phyloP scores from a whole-genome alignment of 2,113 vertebrate genomes.

The Corydoras sp. region DNA sequence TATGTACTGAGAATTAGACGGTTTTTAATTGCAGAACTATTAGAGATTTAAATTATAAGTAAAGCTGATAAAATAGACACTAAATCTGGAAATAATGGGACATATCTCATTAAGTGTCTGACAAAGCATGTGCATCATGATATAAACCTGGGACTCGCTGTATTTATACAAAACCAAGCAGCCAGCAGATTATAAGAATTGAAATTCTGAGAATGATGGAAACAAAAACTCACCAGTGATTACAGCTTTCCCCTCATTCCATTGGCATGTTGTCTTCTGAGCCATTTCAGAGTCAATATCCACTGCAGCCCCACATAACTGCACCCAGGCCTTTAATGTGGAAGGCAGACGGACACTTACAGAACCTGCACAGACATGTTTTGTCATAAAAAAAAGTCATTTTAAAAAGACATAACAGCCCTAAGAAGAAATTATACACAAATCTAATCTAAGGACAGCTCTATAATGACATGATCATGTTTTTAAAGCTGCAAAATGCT shows the following conservation, averaged over 20 bases:
- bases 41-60: no score
- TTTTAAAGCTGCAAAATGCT: not conserved
- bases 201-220: not conserved
- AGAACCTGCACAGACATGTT: slow-evolving; percentile 61
- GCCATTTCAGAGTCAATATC: slow-evolving; percentile 74
- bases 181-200: not conserved
- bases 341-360: slow-evolving; percentile 78
- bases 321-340: slow-evolving; percentile 70
- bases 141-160: no score
- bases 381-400: not conserved
- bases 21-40: no score
- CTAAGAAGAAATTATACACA: no score
- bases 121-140: no score
- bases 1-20: no score
- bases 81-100: no score
- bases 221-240: slow-evolving; percentile 69
- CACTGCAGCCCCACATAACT: slow-evolving; percentile 72
- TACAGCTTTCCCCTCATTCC: slow-evolving; percentile 55
- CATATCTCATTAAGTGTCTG: no score
- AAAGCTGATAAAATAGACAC: no score
- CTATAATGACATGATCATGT: no score
- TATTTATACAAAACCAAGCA: no score
- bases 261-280: slow-evolving; percentile 59
- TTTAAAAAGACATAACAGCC: not conserved
- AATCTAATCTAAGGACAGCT: no score